phyloP scores from a whole-genome alignment of 2,113 vertebrate genomes.

The Suncus etruscus region DNA sequence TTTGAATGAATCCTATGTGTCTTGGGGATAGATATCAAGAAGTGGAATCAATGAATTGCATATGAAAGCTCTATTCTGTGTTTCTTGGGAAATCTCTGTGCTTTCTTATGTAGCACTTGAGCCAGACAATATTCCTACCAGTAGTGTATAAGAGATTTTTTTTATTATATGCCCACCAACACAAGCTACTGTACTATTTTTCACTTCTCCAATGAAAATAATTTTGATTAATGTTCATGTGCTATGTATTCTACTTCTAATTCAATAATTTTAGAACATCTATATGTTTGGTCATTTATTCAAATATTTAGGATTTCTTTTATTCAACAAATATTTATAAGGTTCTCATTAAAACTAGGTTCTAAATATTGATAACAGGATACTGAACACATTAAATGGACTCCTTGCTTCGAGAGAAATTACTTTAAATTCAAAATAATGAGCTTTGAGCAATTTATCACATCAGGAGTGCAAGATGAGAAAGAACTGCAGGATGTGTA shows the following conservation, averaged over 20 bases:
- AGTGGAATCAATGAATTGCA: no score
- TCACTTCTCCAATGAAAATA: conserved; percentile 30
- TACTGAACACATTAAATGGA: background rate
- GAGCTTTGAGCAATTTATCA: background rate
- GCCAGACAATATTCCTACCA: no score
- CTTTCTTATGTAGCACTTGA: no score
- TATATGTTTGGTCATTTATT: background rate
- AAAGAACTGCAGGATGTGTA: background rate
- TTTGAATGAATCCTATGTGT: no score
- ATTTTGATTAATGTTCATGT: background rate
- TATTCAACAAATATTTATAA: conserved; percentile 4
- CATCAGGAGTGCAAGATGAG: background rate
- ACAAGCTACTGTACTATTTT: conserved; percentile 29
- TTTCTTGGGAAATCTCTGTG: no score
- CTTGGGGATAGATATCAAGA: no score
- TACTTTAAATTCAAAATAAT: background rate
- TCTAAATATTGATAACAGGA: background rate
- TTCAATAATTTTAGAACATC: conserved; percentile 32
- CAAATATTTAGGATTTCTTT: conserved; percentile 30
- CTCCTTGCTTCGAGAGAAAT: background rate
- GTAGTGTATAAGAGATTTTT: no score
- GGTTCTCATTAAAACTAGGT: background rate
- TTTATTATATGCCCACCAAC: no score
- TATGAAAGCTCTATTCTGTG: no score
- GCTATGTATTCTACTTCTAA: conserved; percentile 48